phyloP scores from a whole-genome alignment of 1,140 invertebrate genomes.

The Aphidius ervi region DNA sequence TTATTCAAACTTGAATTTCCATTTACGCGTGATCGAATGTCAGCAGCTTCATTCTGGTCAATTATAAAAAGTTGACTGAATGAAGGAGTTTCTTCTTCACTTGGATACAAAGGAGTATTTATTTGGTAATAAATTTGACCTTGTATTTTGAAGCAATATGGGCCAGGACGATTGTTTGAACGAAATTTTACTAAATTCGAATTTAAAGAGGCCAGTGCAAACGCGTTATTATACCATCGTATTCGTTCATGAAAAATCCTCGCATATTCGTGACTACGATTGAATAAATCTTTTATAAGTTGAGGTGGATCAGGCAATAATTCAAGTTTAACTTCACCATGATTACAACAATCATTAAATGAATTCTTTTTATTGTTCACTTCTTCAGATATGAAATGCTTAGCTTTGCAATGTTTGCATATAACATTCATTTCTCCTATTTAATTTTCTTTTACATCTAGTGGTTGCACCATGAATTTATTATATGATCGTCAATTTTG shows the following conservation, averaged over 20 bases:
- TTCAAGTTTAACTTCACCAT: conserved; percentile 22
- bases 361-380: conserved; percentile 13
- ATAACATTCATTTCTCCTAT: conserved; percentile 14
- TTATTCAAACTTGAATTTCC: no score
- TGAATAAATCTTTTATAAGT: conserved; percentile 13
- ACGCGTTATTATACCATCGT: conserved; percentile 18
- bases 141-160: no score
- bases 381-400: conserved; percentile 23
- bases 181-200: conserved; percentile 23
- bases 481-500: no score
- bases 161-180: no score
- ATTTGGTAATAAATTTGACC: no score
- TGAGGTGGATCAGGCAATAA: conserved; percentile 13
- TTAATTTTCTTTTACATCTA: conserved; percentile 13
- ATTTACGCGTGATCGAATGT: background rate
- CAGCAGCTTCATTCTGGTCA: background rate
- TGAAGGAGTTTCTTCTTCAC: conserved; percentile 9
- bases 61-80: conserved; percentile 19
- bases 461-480: background rate
- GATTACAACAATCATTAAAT: conserved; percentile 24
- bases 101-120: conserved; percentile 5
- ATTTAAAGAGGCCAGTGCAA: conserved; percentile 25
- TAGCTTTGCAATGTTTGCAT: conserved; percentile 18
- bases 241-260: conserved; percentile 20
- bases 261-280: conserved; percentile 15